Conservation (phyloP, 2,888 invertebrate genomes). For the Sthenelais limicola region DNA sequence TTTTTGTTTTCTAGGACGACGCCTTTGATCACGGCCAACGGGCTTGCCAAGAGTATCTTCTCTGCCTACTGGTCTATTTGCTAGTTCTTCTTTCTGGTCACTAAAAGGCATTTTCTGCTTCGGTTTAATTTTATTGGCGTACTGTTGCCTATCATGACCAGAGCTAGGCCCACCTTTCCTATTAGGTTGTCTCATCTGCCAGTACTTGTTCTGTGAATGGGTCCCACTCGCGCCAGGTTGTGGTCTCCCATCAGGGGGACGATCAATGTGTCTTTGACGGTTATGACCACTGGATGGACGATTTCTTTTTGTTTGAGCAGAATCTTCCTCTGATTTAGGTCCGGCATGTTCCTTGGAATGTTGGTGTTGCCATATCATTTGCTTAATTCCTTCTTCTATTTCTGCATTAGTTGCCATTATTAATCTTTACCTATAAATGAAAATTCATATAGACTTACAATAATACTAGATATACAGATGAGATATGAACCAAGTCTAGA, state of each 20-base stretch:
- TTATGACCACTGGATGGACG: slow-evolving; percentile 7
- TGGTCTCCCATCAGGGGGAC: slow-evolving; percentile 8
- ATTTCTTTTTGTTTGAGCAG: not conserved
- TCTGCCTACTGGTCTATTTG: not conserved
- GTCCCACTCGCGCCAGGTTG: no score
- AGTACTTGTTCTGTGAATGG: not conserved
- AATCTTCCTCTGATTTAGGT: not conserved
- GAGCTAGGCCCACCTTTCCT: not conserved
- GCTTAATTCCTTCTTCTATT: slow-evolving; percentile 33
- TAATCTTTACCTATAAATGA: no score
- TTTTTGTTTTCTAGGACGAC: not conserved
- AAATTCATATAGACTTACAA: no score
- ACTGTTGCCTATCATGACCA: not conserved
- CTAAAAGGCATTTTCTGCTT: no score
- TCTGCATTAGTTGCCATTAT: slow-evolving; percentile 32
- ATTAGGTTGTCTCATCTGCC: not conserved
- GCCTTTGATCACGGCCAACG: not conserved
- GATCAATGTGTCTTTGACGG: slow-evolving; percentile 8
- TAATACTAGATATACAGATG: no score
- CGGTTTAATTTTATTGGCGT: not conserved
- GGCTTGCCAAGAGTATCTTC: not conserved
- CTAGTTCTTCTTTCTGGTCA: not conserved
- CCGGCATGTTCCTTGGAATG: not conserved
- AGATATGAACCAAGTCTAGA: no score
- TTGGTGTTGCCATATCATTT: slow-evolving; percentile 26